Percentiles rank a stretch among this genome's conserved stretches.
phyloP scores from a whole-genome alignment of 2,113 vertebrate genomes.

The Lycaon pictus region DNA sequence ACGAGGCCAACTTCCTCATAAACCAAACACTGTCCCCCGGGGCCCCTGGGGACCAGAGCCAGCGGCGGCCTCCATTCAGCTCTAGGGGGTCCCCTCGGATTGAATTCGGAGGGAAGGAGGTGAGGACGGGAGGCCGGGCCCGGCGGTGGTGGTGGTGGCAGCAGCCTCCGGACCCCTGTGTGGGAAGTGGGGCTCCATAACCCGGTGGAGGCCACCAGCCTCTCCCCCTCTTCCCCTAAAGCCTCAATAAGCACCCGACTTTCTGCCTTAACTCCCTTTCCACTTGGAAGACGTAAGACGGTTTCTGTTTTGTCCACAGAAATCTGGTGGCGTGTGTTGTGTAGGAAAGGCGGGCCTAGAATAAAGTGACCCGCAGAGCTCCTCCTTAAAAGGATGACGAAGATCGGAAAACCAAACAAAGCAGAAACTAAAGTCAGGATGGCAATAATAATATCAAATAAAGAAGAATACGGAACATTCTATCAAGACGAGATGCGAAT shows the following conservation, averaged over 20 bases:
- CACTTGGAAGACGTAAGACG: neutral
- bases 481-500: neutral
- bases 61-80: neutral
- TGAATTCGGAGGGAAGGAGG: neutral
- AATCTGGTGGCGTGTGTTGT: neutral
- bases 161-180: neutral
- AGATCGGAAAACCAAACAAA: slow-evolving; percentile 45
- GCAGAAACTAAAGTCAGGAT: neutral
- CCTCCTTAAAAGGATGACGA: slow-evolving; percentile 20
- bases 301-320: neutral
- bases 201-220: neutral
- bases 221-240: neutral
- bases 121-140: neutral
- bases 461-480: neutral
- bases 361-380: slow-evolving; percentile 18
- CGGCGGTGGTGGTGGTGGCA: neutral
- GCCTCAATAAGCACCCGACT: neutral
- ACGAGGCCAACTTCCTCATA: neutral
- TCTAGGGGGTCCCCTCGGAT: neutral
- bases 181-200: neutral
- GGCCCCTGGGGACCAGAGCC: neutral
- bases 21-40: neutral
- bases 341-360: neutral
- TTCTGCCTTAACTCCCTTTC: neutral
- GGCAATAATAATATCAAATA: neutral